Conservation (phyloP, 2,888 invertebrate genomes). For the Steinernema hermaphroditum region DNA sequence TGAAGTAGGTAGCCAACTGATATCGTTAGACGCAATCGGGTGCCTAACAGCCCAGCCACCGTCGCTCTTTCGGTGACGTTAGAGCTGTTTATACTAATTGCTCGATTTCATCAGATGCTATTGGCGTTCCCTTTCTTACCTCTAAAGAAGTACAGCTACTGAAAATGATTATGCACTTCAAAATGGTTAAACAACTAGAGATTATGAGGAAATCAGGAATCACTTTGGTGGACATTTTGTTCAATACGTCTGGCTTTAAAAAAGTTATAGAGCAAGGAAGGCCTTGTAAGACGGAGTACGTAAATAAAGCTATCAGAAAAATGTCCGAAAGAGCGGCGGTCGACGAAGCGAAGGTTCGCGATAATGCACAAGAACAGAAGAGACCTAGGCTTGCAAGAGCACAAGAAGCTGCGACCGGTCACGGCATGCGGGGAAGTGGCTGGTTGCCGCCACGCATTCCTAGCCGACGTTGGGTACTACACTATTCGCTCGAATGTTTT, state of each 20-base stretch:
- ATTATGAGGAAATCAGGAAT: no score
- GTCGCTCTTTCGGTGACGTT: neutral
- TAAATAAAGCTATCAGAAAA: neutral
- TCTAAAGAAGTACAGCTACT: no score
- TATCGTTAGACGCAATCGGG: no score
- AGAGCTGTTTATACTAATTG: slow-evolving; percentile 11
- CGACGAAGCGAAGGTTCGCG: neutral
- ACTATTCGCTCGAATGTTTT: slow-evolving; percentile 2
- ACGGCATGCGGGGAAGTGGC: neutral
- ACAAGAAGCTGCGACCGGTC: slow-evolving; percentile 23
- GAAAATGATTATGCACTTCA: no score
- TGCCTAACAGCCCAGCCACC: neutral
- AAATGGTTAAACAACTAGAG: no score
- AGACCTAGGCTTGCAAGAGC: neutral
- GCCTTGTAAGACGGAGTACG: no score
- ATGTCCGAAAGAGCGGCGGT: neutral
- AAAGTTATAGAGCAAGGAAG: no score
- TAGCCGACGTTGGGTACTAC: neutral
- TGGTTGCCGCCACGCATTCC: neutral
- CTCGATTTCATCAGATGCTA: neutral
- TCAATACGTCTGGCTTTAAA: no score
- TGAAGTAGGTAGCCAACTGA: no score
- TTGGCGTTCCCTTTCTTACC: neutral
- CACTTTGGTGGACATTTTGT: no score
- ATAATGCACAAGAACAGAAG: neutral